Evolutionary conservation across 1,140 invertebrate genomes (phyloP).

Genomic region (Octopus sinensis): DNA sequence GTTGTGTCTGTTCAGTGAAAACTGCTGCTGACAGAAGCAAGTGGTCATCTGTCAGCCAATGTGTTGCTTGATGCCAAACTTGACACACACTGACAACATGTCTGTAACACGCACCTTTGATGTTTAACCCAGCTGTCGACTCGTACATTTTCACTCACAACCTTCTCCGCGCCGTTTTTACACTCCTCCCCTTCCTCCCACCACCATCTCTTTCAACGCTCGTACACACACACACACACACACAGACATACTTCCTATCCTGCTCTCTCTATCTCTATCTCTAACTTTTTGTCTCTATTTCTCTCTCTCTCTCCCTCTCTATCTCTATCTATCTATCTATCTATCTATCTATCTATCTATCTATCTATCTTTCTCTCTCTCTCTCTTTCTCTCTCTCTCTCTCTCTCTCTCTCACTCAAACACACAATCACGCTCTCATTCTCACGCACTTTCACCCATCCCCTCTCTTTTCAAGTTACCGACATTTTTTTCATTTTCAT

Average conservation of each 20-base stretch:
- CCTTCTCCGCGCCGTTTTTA: background rate
- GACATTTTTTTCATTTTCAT: background rate
- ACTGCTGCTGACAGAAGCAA: background rate
- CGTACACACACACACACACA: background rate
- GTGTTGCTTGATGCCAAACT: background rate
- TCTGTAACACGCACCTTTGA: background rate
- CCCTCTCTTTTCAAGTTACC: background rate
- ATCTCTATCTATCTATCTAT: background rate
- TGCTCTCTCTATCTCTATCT: background rate
- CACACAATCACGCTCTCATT: background rate
- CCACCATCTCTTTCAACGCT: background rate
- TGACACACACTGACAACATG: constrained; percentile 7
- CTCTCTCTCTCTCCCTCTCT: background rate
- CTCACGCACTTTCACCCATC: background rate
- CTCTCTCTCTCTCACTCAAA: background rate
- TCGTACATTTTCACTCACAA: background rate
- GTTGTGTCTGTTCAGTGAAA: constrained; percentile 13
- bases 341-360: background rate
- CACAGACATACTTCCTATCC: background rate
- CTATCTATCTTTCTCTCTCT: background rate
- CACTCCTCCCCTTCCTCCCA: background rate
- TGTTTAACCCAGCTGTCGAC: background rate
- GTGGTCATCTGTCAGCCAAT: background rate
- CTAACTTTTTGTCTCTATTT: background rate
- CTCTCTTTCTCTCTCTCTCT: background rate